These are phyloP conservation scores for Dinoponera quadriceps DNA, from an alignment of 1,140 invertebrate species.

Conservation along the genomic window DNA sequence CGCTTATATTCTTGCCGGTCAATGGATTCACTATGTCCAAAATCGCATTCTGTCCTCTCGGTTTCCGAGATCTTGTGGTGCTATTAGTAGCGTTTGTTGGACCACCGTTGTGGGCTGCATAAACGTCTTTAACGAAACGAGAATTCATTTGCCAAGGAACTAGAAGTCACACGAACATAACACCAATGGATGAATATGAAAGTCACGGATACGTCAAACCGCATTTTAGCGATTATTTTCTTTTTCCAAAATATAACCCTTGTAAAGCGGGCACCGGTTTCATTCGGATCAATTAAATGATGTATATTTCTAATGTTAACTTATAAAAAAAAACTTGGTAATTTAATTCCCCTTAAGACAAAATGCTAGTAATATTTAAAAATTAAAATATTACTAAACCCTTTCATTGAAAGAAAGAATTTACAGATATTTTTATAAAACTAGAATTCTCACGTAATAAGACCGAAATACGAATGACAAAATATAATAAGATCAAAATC, in stretches of 20 bases:
- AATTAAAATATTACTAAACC: not conserved
- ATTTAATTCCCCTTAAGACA: too few relatives aligned
- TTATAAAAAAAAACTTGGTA: too few relatives aligned
- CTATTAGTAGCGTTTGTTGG: constrained; percentile 71
- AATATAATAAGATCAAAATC: too few relatives aligned
- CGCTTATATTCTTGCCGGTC: constrained; percentile 81
- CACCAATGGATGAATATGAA: not conserved
- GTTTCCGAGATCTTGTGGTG: constrained; percentile 72
- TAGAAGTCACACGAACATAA: not conserved
- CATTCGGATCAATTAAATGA: too few relatives aligned
- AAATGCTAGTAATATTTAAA: not conserved
- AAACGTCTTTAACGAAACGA: constrained; percentile 76
- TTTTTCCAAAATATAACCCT: too few relatives aligned
- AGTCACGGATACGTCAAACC: not conserved
- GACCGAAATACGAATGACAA: not conserved
- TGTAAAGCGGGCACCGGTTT: too few relatives aligned
- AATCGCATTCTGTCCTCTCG: constrained; percentile 76
- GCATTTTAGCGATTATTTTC: too few relatives aligned
- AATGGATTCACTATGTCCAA: constrained; percentile 81
- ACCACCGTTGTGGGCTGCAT: constrained; percentile 78
- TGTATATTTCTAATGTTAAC: too few relatives aligned
- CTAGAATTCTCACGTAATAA: too few relatives aligned
- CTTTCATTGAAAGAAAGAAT: not conserved
- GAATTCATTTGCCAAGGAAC: not conserved
- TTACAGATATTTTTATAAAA: not conserved